These are phyloP conservation scores for Eugnorisma glareosa DNA, from an alignment of 2,888 invertebrate genomes.

Conservation along the genomic window DNA sequence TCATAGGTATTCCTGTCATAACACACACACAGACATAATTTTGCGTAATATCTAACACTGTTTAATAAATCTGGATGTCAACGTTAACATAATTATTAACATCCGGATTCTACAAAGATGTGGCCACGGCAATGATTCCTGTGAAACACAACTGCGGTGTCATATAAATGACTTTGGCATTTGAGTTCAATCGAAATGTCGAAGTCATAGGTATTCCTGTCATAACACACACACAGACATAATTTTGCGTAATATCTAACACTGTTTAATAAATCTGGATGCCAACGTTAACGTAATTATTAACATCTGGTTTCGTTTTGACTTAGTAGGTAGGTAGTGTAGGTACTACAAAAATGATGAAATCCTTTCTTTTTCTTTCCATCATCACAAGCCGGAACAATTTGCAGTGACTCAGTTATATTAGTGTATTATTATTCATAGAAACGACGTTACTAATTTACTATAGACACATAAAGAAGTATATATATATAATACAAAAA, in stretches of 20 bases:
- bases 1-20: no score
- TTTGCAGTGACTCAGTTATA: background rate
- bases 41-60: background rate
- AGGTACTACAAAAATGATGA: background rate
- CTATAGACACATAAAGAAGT: no score
- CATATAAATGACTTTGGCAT: background rate
- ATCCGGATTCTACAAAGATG: background rate
- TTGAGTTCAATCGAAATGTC: background rate
- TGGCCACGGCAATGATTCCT: conserved; percentile 13
- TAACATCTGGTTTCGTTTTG: background rate
- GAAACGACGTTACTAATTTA: no score
- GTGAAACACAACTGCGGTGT: conserved; percentile 22
- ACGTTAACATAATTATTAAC: background rate
- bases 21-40: background rate
- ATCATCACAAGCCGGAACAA: background rate
- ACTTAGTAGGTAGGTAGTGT: background rate
- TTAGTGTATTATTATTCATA: background rate
- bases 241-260: background rate
- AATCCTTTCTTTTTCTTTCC: background rate
- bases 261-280: background rate
- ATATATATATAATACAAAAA: background rate
- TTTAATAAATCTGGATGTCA: background rate
- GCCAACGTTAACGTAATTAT: background rate
- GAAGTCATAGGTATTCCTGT: no score
- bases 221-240: background rate